Percentiles rank a stretch among this genome's conserved stretches.
Conservation (phyloP, 2,113 vertebrate species). For the Otus sunia region DNA sequence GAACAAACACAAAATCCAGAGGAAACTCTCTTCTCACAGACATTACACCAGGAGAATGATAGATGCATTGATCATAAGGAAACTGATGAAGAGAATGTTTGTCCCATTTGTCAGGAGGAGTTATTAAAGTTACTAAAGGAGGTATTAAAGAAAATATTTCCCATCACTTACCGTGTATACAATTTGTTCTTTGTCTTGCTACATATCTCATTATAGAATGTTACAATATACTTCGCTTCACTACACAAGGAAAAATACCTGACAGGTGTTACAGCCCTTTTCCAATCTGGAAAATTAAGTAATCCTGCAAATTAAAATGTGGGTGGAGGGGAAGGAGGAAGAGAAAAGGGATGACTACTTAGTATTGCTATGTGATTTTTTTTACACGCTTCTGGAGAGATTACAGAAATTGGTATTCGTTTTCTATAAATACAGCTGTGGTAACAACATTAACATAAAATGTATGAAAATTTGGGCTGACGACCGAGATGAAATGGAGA, state of each 20-base stretch:
- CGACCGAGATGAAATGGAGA: constrained; percentile 48
- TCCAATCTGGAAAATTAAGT: neutral
- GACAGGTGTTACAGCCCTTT: neutral
- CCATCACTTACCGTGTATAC: constrained; percentile 68
- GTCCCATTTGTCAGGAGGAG: constrained; percentile 75
- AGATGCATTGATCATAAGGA: constrained; percentile 57
- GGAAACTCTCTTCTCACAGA: neutral
- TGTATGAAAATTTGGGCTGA: constrained; percentile 75
- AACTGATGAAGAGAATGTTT: constrained; percentile 69
- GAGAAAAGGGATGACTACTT: neutral
- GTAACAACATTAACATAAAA: constrained; percentile 77
- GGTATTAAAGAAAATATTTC: constrained; percentile 71
- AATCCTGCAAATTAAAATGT: neutral
- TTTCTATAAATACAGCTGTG: constrained; percentile 72
- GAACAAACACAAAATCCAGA: neutral
- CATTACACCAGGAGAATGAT: neutral
- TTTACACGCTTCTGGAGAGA: neutral
- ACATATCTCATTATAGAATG: neutral
- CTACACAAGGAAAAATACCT: neutral
- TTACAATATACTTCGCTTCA: neutral
- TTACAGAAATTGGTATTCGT: neutral
- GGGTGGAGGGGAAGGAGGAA: neutral
- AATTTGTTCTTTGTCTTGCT: neutral
- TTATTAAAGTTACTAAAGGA: too few species aligned
- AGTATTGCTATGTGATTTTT: neutral